Conservation (phyloP, 2,888 invertebrate genomes). For the Strigamia transsilvanica region DNA sequence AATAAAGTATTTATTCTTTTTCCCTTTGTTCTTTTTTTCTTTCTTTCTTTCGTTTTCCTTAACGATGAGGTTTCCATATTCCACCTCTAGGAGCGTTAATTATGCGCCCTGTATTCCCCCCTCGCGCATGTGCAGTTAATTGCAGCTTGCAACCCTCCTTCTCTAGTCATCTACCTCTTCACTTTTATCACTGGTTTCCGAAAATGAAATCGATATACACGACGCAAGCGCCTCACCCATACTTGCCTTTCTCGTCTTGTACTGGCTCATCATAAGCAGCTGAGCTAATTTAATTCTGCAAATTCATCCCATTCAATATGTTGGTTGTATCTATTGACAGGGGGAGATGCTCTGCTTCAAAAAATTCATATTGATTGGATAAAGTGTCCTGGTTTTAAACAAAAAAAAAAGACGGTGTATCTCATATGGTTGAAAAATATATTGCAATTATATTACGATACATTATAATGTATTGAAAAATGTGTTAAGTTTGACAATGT, state of each 20-base stretch:
- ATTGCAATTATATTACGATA: too few species aligned
- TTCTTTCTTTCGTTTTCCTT: not conserved
- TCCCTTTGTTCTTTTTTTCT: not conserved
- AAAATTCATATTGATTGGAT: too few species aligned
- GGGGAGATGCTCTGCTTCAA: too few species aligned
- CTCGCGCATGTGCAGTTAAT: constrained; percentile 14
- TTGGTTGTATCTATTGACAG: too few species aligned
- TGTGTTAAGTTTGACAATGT: too few species aligned
- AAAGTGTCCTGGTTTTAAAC: too few species aligned
- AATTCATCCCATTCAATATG: constrained; percentile 9
- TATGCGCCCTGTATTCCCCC: not conserved
- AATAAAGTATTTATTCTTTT: not conserved
- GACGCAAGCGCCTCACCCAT: constrained; percentile 5
- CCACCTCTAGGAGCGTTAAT: constrained; percentile 21
- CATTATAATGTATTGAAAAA: too few species aligned
- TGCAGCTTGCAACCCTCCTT: not conserved
- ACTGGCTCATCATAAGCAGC: constrained; percentile 10
- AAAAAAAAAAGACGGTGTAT: too few species aligned
- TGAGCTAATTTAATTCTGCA: constrained; percentile 14
- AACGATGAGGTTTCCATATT: not conserved
- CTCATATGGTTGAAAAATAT: too few species aligned
- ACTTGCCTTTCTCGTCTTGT: not conserved
- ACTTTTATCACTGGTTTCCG: constrained; percentile 42
- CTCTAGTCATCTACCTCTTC: constrained; percentile 12
- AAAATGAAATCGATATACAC: constrained; percentile 37